Evolutionary conservation across 2,797 vertebrate species (phyloP), one percentile per base, ranked within the genome.

Genomic region (Cheirogaleus major): DNA sequence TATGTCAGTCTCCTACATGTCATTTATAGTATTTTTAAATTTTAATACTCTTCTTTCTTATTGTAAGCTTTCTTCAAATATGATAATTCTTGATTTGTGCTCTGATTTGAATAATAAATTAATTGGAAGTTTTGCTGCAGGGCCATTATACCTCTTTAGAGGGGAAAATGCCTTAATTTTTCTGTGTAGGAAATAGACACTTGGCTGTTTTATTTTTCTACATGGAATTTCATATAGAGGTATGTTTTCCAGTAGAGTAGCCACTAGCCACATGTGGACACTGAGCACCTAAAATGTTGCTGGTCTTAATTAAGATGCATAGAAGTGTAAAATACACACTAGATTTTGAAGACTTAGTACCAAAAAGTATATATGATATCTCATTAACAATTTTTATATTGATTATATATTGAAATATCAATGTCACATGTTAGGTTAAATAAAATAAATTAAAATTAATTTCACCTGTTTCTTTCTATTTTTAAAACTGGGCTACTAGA

Each of bases 401-500:
- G 5, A 82, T 91, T 63, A 45, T 25, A 72, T 72, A 12, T 72
- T 93, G 61, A 96, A 95, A 52, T 50, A 63, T 45, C 76, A 61
- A 41, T 75, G 69, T 90, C 81, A 57, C 22, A 85, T 35, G 8
- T 70, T 94, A 61, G 57, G 22, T 41, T 90, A 81, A 85, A 81
- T 85, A 43, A 93, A 78, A 78, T 81, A 75, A 27, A n/a, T 81
- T 59, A 57, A 85, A 48, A 57, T 88, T 80, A 90, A 73, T 73
- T 95, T 91, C 5, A 84, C 2, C 32, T 45, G 10, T 82, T 90
- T 83, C 83, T 82, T 90, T 83, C 83, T 32, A 72, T 14, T 82
- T 95, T 83, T 43, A 4, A 13, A 67, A 30, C 41, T 61, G 35
- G 13, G 9, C 4, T 69, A 43, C 2, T 55, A 78, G 79, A 79